A percentile compares a stretch with the other conserved stretches of the same genome.
Conservation (phyloP, 2,888 invertebrate genomes). For the Sesamia inferens region DNA sequence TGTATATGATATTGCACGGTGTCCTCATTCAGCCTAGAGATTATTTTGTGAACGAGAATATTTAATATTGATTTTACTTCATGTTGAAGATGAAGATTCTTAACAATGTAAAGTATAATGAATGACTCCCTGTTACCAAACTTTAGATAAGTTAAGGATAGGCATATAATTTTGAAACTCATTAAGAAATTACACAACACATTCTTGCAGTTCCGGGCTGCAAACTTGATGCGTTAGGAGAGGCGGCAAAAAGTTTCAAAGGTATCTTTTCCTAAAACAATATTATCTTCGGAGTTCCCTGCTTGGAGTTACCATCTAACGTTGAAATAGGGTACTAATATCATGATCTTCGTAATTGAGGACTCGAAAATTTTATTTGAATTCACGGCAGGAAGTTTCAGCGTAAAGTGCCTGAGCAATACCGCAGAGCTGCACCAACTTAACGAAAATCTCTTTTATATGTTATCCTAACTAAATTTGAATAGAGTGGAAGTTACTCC, state of each 20-base stretch:
- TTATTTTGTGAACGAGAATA: constrained; percentile 32
- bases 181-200: constrained; percentile 49
- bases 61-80: constrained; percentile 54
- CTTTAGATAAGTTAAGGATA: constrained; percentile 46
- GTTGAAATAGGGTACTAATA: constrained; percentile 66
- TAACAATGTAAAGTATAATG: constrained; percentile 50
- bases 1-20: constrained; percentile 22
- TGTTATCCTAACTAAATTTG: constrained; percentile 61
- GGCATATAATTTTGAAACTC: constrained; percentile 49
- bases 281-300: constrained; percentile 47
- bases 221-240: constrained; percentile 40
- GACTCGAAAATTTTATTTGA: constrained; percentile 66
- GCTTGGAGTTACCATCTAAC: constrained; percentile 32
- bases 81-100: constrained; percentile 32
- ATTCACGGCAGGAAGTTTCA: constrained; percentile 59
- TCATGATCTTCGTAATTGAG: constrained; percentile 56
- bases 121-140: constrained; percentile 41
- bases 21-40: constrained; percentile 15
- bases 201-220: constrained; percentile 39
- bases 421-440: constrained; percentile 56
- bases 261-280: constrained; percentile 35
- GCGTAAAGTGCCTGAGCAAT: constrained; percentile 47
- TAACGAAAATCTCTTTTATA: constrained; percentile 65
- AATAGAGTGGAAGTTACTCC: constrained; percentile 60
- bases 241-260: constrained; percentile 45